Base-by-base conservation (phyloP, 2,888 invertebrate species). In the Tridacna gigas region DNA sequence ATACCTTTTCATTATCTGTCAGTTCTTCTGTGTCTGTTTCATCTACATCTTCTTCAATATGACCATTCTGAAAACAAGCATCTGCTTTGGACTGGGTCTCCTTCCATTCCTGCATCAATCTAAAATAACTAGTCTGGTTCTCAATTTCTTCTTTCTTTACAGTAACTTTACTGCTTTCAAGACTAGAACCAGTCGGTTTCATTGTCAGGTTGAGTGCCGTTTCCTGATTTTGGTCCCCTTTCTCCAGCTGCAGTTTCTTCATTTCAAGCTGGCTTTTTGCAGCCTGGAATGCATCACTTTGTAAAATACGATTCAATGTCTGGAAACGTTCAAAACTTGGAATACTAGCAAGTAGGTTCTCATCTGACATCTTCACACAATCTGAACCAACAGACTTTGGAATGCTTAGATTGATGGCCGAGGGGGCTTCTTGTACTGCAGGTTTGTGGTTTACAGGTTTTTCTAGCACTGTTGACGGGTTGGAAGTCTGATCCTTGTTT, bases 1-100 rank as follows among this genome's bases (percentile, higher is more conserved):
- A 76, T 86, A 86, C 86, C 83, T 86, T 86, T 74, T 86, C 86
- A 77, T 86, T 86, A 47, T 83, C 77, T 28, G 86, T 86, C 20
- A 86, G 74, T 63, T 83, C 75, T 28, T 80, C 79, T 28, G 75
- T 63, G 51, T 83, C 86, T n/a, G 74, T 61, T 47, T 66, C 80
- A 22, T 73, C 60, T 7, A 74, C 25, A 0, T 48, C 56, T 45
- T 82, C 76, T 20, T 77, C 82, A 56, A 47, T 18, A 67, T 83
- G 81, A 63, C 86, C 86, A 80, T 86, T 86, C 22, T 74, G 51
- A 28, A 81, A 61, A 63, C 56, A 47, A n/a, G 73, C 76, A 45
- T 73, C 76, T 37, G 25, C 65, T 26, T 76, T 60, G 20, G 82
- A 84, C 77, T 82, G 79, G 65, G 74, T 74, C 61, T 79, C 79